These are phyloP conservation scores for Nomada ferruginata DNA, from an alignment of 2,888 invertebrate genomes.

Conservation along the genomic window DNA sequence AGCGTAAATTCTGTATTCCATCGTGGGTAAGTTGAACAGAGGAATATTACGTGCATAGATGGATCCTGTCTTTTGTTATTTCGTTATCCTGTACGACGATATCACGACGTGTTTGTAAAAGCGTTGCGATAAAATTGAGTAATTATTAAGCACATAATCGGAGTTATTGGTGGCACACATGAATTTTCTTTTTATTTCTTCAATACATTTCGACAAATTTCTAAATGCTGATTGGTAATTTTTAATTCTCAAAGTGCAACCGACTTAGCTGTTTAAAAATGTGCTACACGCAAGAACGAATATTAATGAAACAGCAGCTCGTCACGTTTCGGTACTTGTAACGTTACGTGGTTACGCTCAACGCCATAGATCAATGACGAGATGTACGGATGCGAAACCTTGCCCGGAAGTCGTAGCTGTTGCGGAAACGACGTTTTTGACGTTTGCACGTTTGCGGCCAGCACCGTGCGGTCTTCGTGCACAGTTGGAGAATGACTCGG, in stretches of 20 bases:
- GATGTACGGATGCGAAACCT: conserved; percentile 28
- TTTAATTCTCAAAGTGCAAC: neutral
- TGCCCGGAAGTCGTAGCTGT: conserved; percentile 45
- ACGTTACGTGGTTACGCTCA: conserved; percentile 1
- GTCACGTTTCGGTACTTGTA: neutral
- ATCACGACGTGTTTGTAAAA: too few relatives aligned
- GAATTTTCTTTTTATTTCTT: too few relatives aligned
- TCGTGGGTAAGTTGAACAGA: too few relatives aligned
- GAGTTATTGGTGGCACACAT: too few relatives aligned
- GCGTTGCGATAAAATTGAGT: too few relatives aligned
- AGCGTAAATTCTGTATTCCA: too few relatives aligned
- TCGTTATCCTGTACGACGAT: too few relatives aligned
- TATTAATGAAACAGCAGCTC: neutral
- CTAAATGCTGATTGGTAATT: neutral
- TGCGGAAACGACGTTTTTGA: conserved; percentile 56
- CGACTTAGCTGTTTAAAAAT: neutral
- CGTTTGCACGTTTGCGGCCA: conserved; percentile 50
- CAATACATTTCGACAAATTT: neutral
- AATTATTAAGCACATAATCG: too few relatives aligned
- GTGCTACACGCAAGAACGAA: neutral
- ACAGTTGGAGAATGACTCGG: conserved; percentile 54
- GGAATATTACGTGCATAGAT: too few relatives aligned
- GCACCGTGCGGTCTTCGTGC: conserved; percentile 46
- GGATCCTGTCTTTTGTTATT: too few relatives aligned
- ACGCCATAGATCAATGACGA: conserved; percentile 21